phyloP scores from a whole-genome alignment of 2,888 invertebrate species.

The Plebejus melissa region DNA sequence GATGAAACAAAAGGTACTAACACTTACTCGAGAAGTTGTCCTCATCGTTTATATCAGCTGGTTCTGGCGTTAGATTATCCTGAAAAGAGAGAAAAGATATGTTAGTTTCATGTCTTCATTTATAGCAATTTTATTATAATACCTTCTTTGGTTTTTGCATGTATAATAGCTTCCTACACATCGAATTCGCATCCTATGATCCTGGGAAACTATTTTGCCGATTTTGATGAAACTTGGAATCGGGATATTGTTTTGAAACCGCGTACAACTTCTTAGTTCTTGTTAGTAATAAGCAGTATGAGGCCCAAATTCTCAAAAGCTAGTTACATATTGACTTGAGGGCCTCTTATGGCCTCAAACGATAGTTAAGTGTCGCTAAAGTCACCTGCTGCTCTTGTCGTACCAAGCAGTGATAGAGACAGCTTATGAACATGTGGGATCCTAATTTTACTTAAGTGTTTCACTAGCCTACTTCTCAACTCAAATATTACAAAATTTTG shows the following conservation, averaged over 20 bases:
- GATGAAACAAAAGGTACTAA: not conserved
- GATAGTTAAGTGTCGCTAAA: not conserved
- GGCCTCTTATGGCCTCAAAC: not conserved
- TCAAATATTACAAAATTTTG: not conserved
- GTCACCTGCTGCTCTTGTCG: not conserved
- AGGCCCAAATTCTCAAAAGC: not conserved
- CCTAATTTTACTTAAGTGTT: not conserved
- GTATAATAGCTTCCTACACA: too few species aligned
- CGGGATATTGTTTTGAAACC: too few species aligned
- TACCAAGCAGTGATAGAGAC: not conserved
- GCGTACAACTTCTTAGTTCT: not conserved
- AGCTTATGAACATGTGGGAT: not conserved
- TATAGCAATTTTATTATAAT: too few species aligned
- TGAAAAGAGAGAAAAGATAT: conserved; percentile 70
- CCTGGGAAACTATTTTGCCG: too few species aligned
- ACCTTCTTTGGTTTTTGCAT: too few species aligned
- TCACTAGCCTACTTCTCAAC: not conserved
- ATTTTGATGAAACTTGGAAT: too few species aligned
- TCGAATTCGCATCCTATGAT: too few species aligned
- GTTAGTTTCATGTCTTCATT: not conserved
- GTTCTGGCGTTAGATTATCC: conserved; percentile 85
- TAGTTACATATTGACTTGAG: not conserved
- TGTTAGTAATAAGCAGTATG: not conserved
- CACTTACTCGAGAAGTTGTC: conserved; percentile 85
- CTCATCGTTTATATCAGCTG: conserved; percentile 83